These are phyloP conservation scores for Prochilodus magdalenae DNA, from an alignment of 2,113 vertebrate genomes.

Conservation along the genomic window DNA sequence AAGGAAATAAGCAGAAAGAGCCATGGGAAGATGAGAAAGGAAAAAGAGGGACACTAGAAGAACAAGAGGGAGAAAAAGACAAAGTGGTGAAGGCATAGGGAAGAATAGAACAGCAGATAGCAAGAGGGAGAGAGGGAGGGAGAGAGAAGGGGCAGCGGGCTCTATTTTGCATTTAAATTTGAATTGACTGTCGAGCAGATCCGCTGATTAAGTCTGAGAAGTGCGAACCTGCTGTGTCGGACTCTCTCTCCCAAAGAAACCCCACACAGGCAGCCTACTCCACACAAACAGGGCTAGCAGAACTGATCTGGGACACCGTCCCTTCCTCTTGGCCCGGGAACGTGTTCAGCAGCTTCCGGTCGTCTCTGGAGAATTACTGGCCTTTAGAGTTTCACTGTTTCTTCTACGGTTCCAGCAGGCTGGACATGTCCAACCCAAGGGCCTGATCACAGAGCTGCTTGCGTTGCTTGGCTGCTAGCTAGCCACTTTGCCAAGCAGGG, in stretches of 20 bases:
- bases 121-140: no score
- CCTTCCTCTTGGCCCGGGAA: not conserved
- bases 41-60: not conserved
- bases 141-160: not conserved
- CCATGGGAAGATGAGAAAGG: no score
- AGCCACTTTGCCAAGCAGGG: conserved; percentile 63
- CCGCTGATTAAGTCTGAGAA: conserved; percentile 27
- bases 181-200: conserved; percentile 37
- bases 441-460: conserved; percentile 34
- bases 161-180: conserved; percentile 67
- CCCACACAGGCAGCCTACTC: not conserved
- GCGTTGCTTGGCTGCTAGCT: conserved; percentile 51
- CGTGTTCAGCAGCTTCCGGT: not conserved
- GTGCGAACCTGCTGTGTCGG: conserved; percentile 36
- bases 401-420: not conserved
- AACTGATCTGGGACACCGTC: not conserved
- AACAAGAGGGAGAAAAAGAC: not conserved
- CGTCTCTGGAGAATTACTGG: not conserved
- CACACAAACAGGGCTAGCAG: not conserved
- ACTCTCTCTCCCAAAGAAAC: not conserved
- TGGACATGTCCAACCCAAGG: not conserved
- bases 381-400: not conserved
- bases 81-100: not conserved
- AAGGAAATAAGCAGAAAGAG: no score
- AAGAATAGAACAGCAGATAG: not conserved